Evolutionary conservation across 2,888 invertebrate genomes (phyloP), one percentile per base, ranked within the genome.

Genomic region (Choristoneura rosaceana): DNA sequence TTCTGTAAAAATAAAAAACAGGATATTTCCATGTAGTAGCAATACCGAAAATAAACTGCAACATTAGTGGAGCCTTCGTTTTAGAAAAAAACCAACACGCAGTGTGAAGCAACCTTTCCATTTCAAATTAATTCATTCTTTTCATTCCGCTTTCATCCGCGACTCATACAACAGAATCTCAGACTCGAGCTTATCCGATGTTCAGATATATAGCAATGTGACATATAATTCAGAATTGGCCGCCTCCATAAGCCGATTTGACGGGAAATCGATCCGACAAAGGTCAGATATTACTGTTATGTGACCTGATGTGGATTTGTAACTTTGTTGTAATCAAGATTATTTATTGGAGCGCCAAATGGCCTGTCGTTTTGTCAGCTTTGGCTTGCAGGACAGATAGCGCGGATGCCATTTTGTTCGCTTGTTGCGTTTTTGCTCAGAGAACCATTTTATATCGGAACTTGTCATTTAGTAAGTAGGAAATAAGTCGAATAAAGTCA

Each of bases 231-330:
- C 78, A 75, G 77, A 76, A 74, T 79, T 62, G 79, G 76, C 71
- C 52, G 74, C 75, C 76, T 75, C 76, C 76, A 76, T 79, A 77
- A 75, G 76, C 71, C 71, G 50, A 25, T 41, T 55, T 78, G 82
- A 82, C 81, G 75, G 75, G 69, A 77, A 81, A 81, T 80, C 81
- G 79, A 82, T 82, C 75, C 71, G 70, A 77, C 73, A 76, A 76
- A 79, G 79, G 78, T 81, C 67, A 69, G 63, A 43, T 69, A 33
- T 60, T 60, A 10, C 61, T 68, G 38, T 68, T 61, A 55, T 55
- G 34, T 59, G 34, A 59, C 34, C 25, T 43, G 43, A 58, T 43
- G 38, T 15, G 66, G 66, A 58, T 66, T 58, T 66, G 52, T 65
- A 52, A 65, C 65, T 55, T 52, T 55, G 55, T 25, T 25, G 25